Evolutionary conservation across 2,888 invertebrate genomes (phyloP).

Genomic region (Orthosia incerta): DNA sequence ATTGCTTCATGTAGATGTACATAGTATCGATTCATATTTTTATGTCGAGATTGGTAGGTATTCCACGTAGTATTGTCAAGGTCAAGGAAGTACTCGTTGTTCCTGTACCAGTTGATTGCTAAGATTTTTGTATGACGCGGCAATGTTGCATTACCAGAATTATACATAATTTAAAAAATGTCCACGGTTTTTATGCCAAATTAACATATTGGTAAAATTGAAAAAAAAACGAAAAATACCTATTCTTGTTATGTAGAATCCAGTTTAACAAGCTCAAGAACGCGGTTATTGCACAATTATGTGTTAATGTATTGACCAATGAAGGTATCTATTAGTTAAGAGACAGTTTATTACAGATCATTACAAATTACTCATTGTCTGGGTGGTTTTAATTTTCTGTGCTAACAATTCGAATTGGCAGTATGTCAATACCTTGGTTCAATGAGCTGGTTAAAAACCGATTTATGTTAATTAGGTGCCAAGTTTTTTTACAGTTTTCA

Average conservation of each 20-base stretch:
- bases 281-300: constrained; percentile 48
- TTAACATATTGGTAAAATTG: constrained; percentile 18
- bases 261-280: constrained; percentile 11
- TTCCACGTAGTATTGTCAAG: constrained; percentile 54
- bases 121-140: constrained; percentile 60
- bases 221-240: neutral
- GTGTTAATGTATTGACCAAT: constrained; percentile 23
- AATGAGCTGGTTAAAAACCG: constrained; percentile 14
- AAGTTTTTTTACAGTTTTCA: constrained; percentile 11
- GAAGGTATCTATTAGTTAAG: neutral
- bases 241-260: constrained; percentile 9
- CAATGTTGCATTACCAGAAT: constrained; percentile 38
- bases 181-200: constrained; percentile 25
- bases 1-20: constrained; percentile 10
- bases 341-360: neutral
- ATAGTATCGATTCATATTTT: constrained; percentile 33
- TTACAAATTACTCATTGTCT: neutral
- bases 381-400: neutral
- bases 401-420: constrained; percentile 23
- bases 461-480: constrained; percentile 10
- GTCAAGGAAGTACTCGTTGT: constrained; percentile 55
- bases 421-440: constrained; percentile 22
- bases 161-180: constrained; percentile 27
- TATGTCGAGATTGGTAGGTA: constrained; percentile 7
- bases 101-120: constrained; percentile 34